Base-by-base conservation (phyloP, 53 echinoderm and acorn worm genomes). In the Echinarachnius parma region DNA sequence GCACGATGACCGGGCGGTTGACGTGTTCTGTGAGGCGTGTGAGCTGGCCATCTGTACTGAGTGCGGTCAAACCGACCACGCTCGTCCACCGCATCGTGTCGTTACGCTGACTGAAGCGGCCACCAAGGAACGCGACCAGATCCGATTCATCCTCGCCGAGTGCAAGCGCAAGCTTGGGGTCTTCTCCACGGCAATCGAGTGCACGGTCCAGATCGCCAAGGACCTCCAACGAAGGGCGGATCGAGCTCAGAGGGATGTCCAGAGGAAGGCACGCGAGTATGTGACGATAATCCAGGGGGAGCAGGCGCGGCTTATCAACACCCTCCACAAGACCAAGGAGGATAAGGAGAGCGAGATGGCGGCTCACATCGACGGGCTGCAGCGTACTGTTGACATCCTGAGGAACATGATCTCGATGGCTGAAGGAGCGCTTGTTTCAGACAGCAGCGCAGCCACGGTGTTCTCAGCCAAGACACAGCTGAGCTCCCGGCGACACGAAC, bases 171-270 rank as follows among this genome's bases (percentile, higher is more conserved):
- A 91, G 57, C 79, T 91, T 4, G 76, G 86, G 10, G 91, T 91
- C 60, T 91, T 91, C 77, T 91, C 91, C 29, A 91, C 91, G n/a
- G 91, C 91, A 23, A 91, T 91, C 48, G 91, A 91, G 42, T 86
- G 86, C 49, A 91, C 91, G 22, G 91, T 91, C 34, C 91, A 91
- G 75, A 91, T 86, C 9, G 91, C 91, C 13, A 86, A 83, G 47
- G 91, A 91, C 66, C 80, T 91, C 4, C 91, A 91, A 26, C 48
- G 91, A 21, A 63, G 91, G 34, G 81, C 91, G n/a, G 91, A 91
- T 34, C 79, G 83, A 20, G 91, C 91, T 8, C 91, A 91, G 74
- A 86, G 86, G 44, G 91, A 91, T 58, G 47, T 91, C 46, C 91
- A 86, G 54, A 79, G 83, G 31, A 78, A 80, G 9, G 79, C 83